These are phyloP conservation scores for Sander vitreus DNA, from an alignment of 2,113 vertebrate species.

Conservation along the genomic window DNA sequence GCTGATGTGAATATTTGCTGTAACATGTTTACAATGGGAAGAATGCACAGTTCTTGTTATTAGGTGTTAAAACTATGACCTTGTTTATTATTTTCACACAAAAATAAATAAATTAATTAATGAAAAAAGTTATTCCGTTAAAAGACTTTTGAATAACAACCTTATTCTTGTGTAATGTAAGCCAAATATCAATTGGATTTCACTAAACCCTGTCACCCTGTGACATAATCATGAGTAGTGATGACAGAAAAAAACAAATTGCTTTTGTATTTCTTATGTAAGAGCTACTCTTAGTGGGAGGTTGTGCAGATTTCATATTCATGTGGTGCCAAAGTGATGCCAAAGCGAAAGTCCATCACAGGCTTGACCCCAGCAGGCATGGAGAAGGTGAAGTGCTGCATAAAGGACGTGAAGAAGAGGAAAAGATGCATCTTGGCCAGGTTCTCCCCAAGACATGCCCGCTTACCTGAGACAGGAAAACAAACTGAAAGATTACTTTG, in stretches of 20 bases:
- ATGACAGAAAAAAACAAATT: neutral
- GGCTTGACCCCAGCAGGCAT: constrained; percentile 50
- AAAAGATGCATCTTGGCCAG: constrained; percentile 86
- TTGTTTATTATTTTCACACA: too few relatives aligned
- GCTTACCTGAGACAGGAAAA: constrained; percentile 72
- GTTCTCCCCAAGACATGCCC: constrained; percentile 82
- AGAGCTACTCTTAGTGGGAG: constrained; percentile 26
- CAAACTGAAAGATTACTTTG: neutral
- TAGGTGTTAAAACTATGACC: too few relatives aligned
- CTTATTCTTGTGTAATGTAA: neutral
- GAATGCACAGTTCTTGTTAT: too few relatives aligned
- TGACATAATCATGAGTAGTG: neutral
- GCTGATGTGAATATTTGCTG: too few relatives aligned
- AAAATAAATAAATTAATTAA: too few relatives aligned
- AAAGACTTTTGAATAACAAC: too few relatives aligned
- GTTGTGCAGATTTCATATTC: constrained; percentile 71
- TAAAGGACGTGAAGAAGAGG: constrained; percentile 84
- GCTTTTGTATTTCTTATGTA: neutral
- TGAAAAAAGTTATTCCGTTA: too few relatives aligned
- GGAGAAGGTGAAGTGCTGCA: constrained; percentile 74
- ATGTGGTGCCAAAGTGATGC: neutral
- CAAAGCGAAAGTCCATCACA: neutral
- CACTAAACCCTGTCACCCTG: neutral
- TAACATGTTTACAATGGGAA: too few relatives aligned
- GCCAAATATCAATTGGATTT: neutral